Evolutionary conservation across 2,888 invertebrate species (phyloP), one percentile per base, ranked within the genome.

Genomic region (Julus scandinavius): DNA sequence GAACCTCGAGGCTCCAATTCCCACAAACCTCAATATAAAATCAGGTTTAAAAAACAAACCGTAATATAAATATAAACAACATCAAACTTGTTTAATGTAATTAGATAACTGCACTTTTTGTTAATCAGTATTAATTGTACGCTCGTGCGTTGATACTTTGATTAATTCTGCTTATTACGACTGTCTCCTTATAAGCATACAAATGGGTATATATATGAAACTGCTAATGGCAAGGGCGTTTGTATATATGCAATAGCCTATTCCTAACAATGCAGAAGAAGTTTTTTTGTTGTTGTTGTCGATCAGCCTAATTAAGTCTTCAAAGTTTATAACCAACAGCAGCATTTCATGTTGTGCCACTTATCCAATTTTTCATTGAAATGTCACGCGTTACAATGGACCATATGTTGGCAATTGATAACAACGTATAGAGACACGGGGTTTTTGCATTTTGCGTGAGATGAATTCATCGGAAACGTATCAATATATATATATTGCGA

Each of bases 231-330:
- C 58, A 58, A 29, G 58, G 58, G 15, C 58, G 58, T 4, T 6
- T 63, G n/a, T 63, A 49, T 49, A 49, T 6, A 49, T 29, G 29
- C 29, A 29, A 29, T 29, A 29, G 29, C 29, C 29, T 29, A 29
- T 29, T 29, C 9, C 49, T 49, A 63, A 63, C 63, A 63, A 63
- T 17, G 63, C 17, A 17, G n/a, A 4, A 5, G 63, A n/a, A 29
- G 29, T 29, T 29, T 7, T 63, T 63, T n/a, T 63, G 63, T 63
- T n/a, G 63, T 63, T n/a, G 63, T 50, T 86, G 86, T 86, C 86
- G 86, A 86, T 86, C 86, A 45, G 86, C 49, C 86, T 86, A 86
- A 86, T 86, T 86, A 86, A 86, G 86, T 50, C 86, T 50, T 86
- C 86, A 86, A 86, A 86, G 63, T 86, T 86, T 49, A 86, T 86